Percentiles rank a stretch among this genome's conserved stretches.
These are phyloP conservation scores for Gopherus evgoodei DNA, from an alignment of 2,113 vertebrate species.

Conservation along the genomic window DNA sequence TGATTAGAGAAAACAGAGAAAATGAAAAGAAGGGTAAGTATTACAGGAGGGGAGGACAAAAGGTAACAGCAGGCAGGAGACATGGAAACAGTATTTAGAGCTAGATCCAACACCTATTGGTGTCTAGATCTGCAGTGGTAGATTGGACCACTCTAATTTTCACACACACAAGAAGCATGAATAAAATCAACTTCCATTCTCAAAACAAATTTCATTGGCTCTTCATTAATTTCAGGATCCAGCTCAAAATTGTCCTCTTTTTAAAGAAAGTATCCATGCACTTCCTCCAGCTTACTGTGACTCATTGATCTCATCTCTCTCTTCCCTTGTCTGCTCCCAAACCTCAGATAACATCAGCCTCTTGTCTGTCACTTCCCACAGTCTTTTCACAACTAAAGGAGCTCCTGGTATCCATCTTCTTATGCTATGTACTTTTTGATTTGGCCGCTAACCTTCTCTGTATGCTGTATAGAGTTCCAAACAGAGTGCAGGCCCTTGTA, in stretches of 20 bases:
- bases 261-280: background rate
- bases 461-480: background rate
- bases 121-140: background rate
- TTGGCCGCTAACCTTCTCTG: background rate
- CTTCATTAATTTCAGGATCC: background rate
- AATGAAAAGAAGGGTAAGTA: background rate
- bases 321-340: background rate
- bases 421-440: background rate
- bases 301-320: background rate
- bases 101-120: background rate
- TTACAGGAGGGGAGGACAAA: background rate
- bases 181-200: conserved; percentile 37
- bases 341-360: background rate
- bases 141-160: conserved; percentile 23
- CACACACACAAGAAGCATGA: conserved; percentile 26
- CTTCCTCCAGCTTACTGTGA: accelerated
- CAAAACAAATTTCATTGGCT: background rate
- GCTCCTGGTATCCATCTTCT: background rate
- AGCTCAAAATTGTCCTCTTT: background rate
- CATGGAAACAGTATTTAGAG: background rate
- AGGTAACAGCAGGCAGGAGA: background rate
- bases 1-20: background rate
- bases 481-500: background rate
- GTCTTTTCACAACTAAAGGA: background rate
- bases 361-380: background rate